Base-by-base conservation (phyloP, 2,888 invertebrate species). In the Spodoptera littoralis region DNA sequence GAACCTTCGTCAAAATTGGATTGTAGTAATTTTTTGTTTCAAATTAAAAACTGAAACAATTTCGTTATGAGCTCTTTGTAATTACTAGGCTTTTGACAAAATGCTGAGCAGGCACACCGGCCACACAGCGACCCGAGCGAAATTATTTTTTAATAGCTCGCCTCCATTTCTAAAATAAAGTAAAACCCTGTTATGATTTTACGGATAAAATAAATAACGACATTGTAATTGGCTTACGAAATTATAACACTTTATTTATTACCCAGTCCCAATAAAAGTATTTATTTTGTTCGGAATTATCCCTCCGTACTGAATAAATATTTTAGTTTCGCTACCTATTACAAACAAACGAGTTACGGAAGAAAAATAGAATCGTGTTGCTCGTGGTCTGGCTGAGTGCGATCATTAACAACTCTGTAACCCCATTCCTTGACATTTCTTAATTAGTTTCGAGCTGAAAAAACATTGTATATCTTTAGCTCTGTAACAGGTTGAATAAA, bases 1-100 rank as follows among this genome's bases (percentile, higher is more conserved):
- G 42, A 43, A 56, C 58, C 64, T 22, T 46, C 52, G 36, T 74
- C 69, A 57, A 22, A 60, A 60, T 64, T 59, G 69, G 62, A 59
- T 64, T 47, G 49, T 53, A 47, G 46, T 11, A 12, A 44, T 47
- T 12, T 59, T 56, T 56, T 59, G 46, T 58, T 53, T 12, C 24
- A 70, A 55, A 75, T 64, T 75, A 74, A 58, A 70, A 62, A 70
- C 43, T 63, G 55, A 70, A 72, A 72, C 71, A 64, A 75, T 70
- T 75, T 60, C 44, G 54, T 51, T 69, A 52, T 63, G 44, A 59
- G 46, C 51, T 49, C 52, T 74, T 71, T 70, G 27, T 73, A 60
- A 70, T 59, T 70, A 73, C 22, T 49, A 49, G 27, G 68, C 61
- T 55, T 67, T 60, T 70, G 47, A 55, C 22, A 24, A 60, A 69